These are phyloP conservation scores for Amazona vittata DNA, from an alignment of 2,113 vertebrate species.

Conservation along the genomic window DNA sequence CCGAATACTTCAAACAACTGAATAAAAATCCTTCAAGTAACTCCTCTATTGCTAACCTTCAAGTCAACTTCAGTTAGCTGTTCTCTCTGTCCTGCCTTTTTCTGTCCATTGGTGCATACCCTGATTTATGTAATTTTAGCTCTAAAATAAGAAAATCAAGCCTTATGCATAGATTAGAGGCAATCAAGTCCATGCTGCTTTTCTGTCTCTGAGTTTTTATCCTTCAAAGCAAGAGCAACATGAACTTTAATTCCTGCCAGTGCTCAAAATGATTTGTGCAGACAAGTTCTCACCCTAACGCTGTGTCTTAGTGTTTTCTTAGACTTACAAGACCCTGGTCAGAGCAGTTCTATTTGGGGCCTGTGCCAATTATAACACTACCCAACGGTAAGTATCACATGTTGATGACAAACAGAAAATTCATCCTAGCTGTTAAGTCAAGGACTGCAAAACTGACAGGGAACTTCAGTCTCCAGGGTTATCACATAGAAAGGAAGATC, in stretches of 20 bases:
- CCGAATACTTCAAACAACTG: not conserved
- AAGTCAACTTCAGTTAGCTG: not conserved
- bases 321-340: not conserved
- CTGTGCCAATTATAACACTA: not conserved
- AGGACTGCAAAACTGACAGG: not conserved
- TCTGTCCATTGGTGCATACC: not conserved
- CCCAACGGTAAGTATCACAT: not conserved
- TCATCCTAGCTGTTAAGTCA: not conserved
- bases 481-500: not conserved
- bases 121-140: not conserved
- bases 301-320: not conserved
- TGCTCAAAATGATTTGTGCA: not conserved
- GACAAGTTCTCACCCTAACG: not conserved
- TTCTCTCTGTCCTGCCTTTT: accelerated
- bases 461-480: not conserved
- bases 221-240: not conserved
- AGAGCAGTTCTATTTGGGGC: not conserved
- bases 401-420: not conserved
- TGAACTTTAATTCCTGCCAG: not conserved
- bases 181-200: not conserved
- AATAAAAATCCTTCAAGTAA: not conserved
- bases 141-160: not conserved
- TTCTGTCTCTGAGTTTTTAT: not conserved
- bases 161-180: not conserved
- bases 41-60: not conserved